Evolutionary conservation across 1,140 invertebrate species (phyloP).

Genomic region (Drosophila willistoni): DNA sequence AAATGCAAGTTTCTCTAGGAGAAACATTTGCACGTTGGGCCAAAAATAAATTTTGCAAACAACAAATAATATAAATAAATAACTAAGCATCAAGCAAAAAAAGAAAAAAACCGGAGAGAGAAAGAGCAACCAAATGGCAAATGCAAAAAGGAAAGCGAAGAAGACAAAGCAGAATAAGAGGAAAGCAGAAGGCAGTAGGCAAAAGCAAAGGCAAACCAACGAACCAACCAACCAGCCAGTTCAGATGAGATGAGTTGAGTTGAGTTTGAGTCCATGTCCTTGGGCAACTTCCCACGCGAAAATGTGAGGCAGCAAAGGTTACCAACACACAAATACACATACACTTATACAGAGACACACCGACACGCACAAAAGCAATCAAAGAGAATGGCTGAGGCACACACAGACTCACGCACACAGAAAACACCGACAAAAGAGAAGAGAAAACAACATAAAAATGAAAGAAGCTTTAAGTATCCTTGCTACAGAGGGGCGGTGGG

Average conservation of each 20-base stretch:
- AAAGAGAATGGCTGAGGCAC: constrained; percentile 24
- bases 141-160: constrained; percentile 18
- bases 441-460: constrained; percentile 81
- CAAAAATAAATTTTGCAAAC: constrained; percentile 66
- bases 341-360: constrained; percentile 24
- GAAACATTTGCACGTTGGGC: constrained; percentile 33
- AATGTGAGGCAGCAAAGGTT: constrained; percentile 75
- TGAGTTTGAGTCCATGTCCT: constrained; percentile 75
- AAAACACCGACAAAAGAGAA: constrained; percentile 63
- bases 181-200: neutral
- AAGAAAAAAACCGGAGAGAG: neutral
- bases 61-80: constrained; percentile 76
- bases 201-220: constrained; percentile 34
- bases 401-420: constrained; percentile 35
- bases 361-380: constrained; percentile 20
- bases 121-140: constrained; percentile 35
- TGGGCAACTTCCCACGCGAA: constrained; percentile 82
- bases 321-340: constrained; percentile 51
- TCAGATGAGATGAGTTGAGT: constrained; percentile 60
- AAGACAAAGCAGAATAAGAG: constrained; percentile 27
- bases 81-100: constrained; percentile 46
- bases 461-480: constrained; percentile 80
- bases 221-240: constrained; percentile 40
- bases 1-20: constrained; percentile 36
- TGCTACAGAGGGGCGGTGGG: constrained; percentile 31